Evolutionary conservation across 2,113 vertebrate species (phyloP).

Genomic region (Sebastes fasciatus): DNA sequence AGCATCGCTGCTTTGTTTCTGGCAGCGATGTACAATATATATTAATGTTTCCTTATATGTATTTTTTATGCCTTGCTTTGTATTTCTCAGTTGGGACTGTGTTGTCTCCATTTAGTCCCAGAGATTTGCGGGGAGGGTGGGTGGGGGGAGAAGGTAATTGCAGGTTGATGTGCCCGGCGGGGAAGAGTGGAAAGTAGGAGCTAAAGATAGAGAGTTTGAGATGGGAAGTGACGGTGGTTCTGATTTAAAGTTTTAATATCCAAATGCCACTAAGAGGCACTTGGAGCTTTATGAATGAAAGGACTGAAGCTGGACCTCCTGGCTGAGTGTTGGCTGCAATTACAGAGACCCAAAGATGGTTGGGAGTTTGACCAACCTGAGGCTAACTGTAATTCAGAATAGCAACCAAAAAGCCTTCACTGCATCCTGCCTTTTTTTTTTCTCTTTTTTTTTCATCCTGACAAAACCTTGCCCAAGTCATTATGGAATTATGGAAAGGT

Average conservation of each 20-base stretch:
- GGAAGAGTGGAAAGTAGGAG: slow-evolving; percentile 61
- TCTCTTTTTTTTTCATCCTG: slow-evolving; percentile 10
- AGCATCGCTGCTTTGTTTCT: background rate
- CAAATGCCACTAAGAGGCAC: slow-evolving; percentile 82
- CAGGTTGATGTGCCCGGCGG: slow-evolving; percentile 67
- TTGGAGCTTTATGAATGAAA: slow-evolving; percentile 79
- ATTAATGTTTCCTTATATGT: background rate
- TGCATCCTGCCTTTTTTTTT: slow-evolving; percentile 36
- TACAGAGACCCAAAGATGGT: slow-evolving; percentile 72
- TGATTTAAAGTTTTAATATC: slow-evolving; percentile 83
- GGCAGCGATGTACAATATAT: background rate
- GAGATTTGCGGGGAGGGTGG: slow-evolving; percentile 44
- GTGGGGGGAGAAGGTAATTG: slow-evolving; percentile 73
- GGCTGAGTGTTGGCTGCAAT: slow-evolving; percentile 72
- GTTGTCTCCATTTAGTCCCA: slow-evolving; percentile 32
- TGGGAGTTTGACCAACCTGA: slow-evolving; percentile 66
- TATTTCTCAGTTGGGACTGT: background rate
- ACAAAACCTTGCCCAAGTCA: slow-evolving; percentile 40
- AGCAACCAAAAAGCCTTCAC: slow-evolving; percentile 53
- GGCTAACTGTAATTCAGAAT: slow-evolving; percentile 63
- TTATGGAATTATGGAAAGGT: slow-evolving; percentile 52
- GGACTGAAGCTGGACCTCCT: slow-evolving; percentile 69
- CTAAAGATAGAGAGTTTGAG: slow-evolving; percentile 78
- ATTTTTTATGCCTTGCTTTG: background rate
- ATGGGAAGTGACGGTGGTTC: slow-evolving; percentile 70